Percentiles rank a stretch among this genome's conserved stretches.
phyloP scores from a whole-genome alignment of 2,888 invertebrate species.

The Sclerodermus sp. region DNA sequence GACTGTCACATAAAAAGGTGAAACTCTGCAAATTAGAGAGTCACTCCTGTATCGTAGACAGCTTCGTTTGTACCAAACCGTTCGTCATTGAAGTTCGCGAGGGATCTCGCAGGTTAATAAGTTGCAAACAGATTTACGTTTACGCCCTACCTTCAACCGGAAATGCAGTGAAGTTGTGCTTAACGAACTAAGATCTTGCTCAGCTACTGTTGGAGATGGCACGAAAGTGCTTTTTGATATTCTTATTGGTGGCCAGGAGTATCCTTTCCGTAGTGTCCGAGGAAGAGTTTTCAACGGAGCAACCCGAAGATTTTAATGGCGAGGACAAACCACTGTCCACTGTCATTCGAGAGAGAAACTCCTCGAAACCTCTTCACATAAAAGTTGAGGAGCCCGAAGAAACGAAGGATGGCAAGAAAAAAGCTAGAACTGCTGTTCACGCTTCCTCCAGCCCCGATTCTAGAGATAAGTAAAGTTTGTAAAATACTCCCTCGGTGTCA shows the following conservation, averaged over 20 bases:
- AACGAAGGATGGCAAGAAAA: constrained; percentile 26
- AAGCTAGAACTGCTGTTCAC: constrained; percentile 27
- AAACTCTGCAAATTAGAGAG: constrained; percentile 42
- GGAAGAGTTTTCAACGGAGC: neutral
- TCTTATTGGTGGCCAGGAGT: neutral
- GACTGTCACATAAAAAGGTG: constrained; percentile 46
- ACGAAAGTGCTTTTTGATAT: constrained; percentile 4
- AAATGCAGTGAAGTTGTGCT: too few relatives aligned
- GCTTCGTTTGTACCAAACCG: too few relatives aligned
- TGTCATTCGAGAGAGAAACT: constrained; percentile 16
- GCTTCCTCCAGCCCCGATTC: constrained; percentile 13
- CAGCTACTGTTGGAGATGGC: constrained; percentile 12
- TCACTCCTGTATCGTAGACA: constrained; percentile 23
- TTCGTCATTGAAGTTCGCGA: too few relatives aligned
- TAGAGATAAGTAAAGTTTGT: constrained; percentile 30
- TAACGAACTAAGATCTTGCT: too few relatives aligned
- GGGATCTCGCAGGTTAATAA: too few relatives aligned
- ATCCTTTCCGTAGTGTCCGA: constrained; percentile 12
- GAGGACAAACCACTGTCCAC: constrained; percentile 11
- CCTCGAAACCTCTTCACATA: constrained; percentile 8
- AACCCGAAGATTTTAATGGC: neutral
- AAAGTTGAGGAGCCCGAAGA: constrained; percentile 9
- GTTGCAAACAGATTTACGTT: too few relatives aligned
- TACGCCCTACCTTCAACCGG: too few relatives aligned
- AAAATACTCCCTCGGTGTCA: too few relatives aligned